These are phyloP conservation scores for Drosophila prostipennis DNA, from an alignment of 2,888 invertebrate species.

Conservation along the genomic window DNA sequence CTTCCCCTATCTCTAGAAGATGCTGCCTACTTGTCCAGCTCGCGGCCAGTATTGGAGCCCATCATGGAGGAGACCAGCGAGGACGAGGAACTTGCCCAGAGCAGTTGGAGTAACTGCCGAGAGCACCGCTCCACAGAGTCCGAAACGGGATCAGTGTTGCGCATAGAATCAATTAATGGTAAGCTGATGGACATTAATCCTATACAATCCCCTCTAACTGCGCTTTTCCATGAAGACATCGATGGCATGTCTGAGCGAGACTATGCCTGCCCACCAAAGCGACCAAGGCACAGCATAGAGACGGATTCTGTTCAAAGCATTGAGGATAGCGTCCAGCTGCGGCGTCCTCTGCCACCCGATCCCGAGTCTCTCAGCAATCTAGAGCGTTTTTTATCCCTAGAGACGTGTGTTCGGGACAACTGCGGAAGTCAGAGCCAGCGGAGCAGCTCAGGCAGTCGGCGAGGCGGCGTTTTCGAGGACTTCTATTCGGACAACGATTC, in stretches of 20 bases:
- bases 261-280: conserved; percentile 87
- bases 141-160: conserved; percentile 92
- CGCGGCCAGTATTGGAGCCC: conserved; percentile 88
- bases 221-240: conserved; percentile 73
- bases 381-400: conserved; percentile 76
- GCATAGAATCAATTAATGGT: conserved; percentile 86
- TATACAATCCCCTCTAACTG: neutral
- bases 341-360: conserved; percentile 57
- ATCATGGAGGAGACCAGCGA: conserved; percentile 95
- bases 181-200: conserved; percentile 16
- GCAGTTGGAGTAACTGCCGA: conserved; percentile 80
- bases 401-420: conserved; percentile 72
- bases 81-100: conserved; percentile 85
- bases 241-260: conserved; percentile 88
- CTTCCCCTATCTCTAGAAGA: conserved; percentile 59
- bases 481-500: conserved; percentile 84
- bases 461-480: conserved; percentile 79
- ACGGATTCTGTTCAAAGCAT: conserved; percentile 49
- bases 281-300: no score
- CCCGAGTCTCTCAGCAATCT: conserved; percentile 70
- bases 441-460: conserved; percentile 74
- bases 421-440: conserved; percentile 72
- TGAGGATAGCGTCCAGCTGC: conserved; percentile 72
- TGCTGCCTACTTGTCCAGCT: conserved; percentile 82
- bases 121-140: conserved; percentile 87